Percentiles rank a stretch among this genome's conserved stretches.
Evolutionary conservation across 1,140 invertebrate species (phyloP).

Genomic region (Apis laboriosa): DNA sequence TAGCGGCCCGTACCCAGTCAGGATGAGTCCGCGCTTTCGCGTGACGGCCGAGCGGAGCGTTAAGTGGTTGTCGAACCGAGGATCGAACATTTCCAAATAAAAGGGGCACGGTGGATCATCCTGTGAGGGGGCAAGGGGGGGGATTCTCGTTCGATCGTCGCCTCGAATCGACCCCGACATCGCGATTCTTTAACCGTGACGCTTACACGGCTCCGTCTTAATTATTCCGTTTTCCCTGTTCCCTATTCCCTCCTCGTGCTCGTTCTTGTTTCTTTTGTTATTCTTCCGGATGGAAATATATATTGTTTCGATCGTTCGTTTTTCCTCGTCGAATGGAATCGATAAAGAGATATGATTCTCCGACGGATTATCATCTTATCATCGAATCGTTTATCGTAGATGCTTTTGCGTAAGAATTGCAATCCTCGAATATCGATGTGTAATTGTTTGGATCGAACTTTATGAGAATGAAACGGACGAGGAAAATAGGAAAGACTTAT

Average conservation of each 20-base stretch:
- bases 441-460: too few species aligned
- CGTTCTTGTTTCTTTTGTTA: neutral
- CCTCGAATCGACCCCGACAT: neutral
- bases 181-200: neutral
- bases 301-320: too few species aligned
- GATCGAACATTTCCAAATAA: slow-evolving; percentile 58
- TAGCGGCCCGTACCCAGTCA: slow-evolving; percentile 45
- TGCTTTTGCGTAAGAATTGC: too few species aligned
- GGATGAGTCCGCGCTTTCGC: slow-evolving; percentile 65
- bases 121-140: neutral
- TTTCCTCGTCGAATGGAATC: too few species aligned
- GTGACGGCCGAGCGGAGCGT: slow-evolving; percentile 16
- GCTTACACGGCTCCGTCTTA: neutral
- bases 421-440: too few species aligned
- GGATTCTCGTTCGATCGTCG: slow-evolving; percentile 19
- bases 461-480: too few species aligned
- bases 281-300: too few species aligned
- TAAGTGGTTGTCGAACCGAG: slow-evolving; percentile 56
- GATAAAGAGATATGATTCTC: too few species aligned
- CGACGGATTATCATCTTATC: too few species aligned
- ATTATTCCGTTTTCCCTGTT: neutral
- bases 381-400: too few species aligned
- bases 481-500: too few species aligned
- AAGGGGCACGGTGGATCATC: slow-evolving; percentile 29
- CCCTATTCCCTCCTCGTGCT: neutral